Conservation (phyloP, 2,888 invertebrate genomes). For the Drosophila acutilabella region DNA sequence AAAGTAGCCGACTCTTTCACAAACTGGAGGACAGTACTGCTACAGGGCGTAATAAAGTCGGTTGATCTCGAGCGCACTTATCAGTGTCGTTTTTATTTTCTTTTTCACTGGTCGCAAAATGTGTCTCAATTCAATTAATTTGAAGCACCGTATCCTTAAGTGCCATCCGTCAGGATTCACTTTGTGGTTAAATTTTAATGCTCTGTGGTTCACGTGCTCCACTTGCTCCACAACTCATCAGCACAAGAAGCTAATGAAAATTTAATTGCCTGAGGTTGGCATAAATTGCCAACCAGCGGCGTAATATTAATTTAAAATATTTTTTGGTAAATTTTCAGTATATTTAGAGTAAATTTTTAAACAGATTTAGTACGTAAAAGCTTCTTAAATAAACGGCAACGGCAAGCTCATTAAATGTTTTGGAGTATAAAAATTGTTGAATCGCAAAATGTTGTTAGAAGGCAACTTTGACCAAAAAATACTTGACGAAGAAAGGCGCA, state of each 20-base stretch:
- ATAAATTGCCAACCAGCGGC: conserved; percentile 43
- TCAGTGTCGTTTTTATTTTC: conserved; percentile 19
- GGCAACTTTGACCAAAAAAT: conserved; percentile 28
- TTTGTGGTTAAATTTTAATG: conserved; percentile 67
- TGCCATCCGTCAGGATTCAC: conserved; percentile 49
- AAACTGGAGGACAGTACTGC: no score
- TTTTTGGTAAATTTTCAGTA: conserved; percentile 3
- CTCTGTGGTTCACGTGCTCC: conserved; percentile 52
- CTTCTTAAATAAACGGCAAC: conserved; percentile 33
- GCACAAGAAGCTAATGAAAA: conserved; percentile 58
- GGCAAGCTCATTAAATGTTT: conserved; percentile 51
- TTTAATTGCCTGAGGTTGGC: conserved; percentile 67
- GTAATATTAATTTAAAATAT: conserved; percentile 16
- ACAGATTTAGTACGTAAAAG: conserved; percentile 17
- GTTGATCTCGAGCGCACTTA: not conserved
- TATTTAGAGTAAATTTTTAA: conserved; percentile 18
- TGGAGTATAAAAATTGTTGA: conserved; percentile 15
- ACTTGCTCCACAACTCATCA: conserved; percentile 34
- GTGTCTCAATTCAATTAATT: conserved; percentile 75
- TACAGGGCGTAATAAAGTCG: no score
- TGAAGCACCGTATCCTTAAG: conserved; percentile 46
- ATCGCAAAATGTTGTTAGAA: conserved; percentile 24
- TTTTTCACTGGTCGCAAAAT: conserved; percentile 17
- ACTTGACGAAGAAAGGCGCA: conserved; percentile 61
- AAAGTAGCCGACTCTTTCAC: no score